Evolutionary conservation across 2,113 vertebrate species (phyloP).

Genomic region (Puntigrus tetrazona): DNA sequence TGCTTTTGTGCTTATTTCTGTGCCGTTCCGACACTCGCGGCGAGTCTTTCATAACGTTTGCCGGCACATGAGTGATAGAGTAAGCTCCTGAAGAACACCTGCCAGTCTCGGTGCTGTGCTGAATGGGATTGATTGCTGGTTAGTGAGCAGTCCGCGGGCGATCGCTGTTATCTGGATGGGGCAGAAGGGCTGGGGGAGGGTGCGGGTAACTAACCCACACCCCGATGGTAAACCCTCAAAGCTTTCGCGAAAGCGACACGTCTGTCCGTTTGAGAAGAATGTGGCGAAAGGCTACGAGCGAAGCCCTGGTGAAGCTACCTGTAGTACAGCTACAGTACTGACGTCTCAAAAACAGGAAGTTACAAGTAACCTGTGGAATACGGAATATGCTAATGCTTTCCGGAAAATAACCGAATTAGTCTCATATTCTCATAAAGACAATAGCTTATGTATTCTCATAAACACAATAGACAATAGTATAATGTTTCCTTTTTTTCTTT

Average conservation of each 20-base stretch:
- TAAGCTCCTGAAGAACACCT: conserved; percentile 34
- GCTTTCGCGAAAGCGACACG: neutral
- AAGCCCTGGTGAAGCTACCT: neutral
- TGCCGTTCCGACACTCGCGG: neutral
- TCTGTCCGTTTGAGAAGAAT: neutral
- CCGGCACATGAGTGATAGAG: conserved; percentile 8
- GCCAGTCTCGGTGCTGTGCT: neutral
- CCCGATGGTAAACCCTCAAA: neutral
- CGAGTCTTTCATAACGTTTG: conserved; percentile 12
- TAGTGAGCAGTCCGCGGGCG: neutral
- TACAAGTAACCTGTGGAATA: neutral
- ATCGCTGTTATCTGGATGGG: conserved; percentile 12
- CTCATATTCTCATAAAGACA: neutral
- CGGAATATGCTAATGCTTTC: neutral
- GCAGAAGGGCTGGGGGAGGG: conserved; percentile 11
- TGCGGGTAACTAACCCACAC: neutral
- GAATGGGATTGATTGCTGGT: neutral
- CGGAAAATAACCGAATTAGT: neutral
- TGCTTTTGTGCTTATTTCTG: neutral
- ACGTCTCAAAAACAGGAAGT: neutral
- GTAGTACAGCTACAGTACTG: neutral
- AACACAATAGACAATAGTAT: too few species aligned
- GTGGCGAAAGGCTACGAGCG: neutral
- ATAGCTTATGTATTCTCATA: too few species aligned
- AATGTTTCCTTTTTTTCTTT: too few species aligned